Percentiles rank a stretch among this genome's conserved stretches.
Conservation (phyloP, 2,888 invertebrate species). For the Amphipyra berbera region DNA sequence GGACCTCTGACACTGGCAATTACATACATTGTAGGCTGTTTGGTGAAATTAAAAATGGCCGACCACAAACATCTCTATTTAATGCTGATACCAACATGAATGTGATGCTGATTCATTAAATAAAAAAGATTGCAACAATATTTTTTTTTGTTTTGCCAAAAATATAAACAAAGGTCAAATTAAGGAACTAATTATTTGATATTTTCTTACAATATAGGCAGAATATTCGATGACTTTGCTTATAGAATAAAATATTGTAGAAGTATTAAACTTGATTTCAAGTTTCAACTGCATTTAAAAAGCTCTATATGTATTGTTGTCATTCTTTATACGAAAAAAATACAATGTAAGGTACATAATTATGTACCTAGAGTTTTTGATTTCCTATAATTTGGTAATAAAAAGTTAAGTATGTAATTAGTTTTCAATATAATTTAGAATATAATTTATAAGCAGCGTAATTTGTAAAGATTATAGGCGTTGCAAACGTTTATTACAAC, state of each 20-base stretch:
- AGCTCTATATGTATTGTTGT: too few relatives aligned
- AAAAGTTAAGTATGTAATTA: too few relatives aligned
- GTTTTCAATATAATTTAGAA: not conserved
- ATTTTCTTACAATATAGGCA: not conserved
- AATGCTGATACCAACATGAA: conserved; percentile 47
- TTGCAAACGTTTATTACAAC: not conserved
- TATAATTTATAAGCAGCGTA: not conserved
- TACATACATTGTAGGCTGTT: conserved; percentile 73
- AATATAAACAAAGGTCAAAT: not conserved
- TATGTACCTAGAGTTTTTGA: too few relatives aligned
- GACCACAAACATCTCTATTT: conserved; percentile 66
- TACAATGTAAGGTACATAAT: too few relatives aligned
- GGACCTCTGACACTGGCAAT: conserved; percentile 78
- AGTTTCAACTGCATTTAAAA: too few relatives aligned
- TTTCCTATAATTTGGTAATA: too few relatives aligned
- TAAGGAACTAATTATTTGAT: not conserved
- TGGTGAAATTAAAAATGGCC: conserved; percentile 63
- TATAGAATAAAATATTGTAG: too few relatives aligned
- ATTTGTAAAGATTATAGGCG: not conserved
- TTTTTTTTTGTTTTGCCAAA: conserved; percentile 4
- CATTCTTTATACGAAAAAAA: too few relatives aligned
- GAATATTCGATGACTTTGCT: not conserved
- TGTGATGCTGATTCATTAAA: conserved; percentile 56
- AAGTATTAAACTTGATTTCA: too few relatives aligned
- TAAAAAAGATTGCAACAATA: not conserved